Base-by-base conservation (phyloP, 1,140 invertebrate species). In the Bombus sylvicola region DNA sequence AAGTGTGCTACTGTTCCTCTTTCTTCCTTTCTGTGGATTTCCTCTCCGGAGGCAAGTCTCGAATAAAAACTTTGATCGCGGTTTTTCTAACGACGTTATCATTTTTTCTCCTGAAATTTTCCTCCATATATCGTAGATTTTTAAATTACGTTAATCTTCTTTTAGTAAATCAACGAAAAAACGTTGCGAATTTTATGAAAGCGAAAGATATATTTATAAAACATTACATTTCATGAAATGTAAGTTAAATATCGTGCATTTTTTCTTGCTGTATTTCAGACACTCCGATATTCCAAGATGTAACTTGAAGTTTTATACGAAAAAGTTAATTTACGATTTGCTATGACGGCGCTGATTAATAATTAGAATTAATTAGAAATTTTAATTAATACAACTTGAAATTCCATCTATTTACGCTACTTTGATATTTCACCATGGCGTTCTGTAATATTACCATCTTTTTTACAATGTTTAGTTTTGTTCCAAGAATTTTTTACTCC, bases 1-100 rank as follows among this genome's bases (percentile, higher is more conserved):
- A 94, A 94, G 85, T 80, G 78, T 80, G 79, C 86, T 92, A 93
- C 93, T 87, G 73, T 91, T 88, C 91, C 85, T 79, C 79, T n/a
- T 62, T 62, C 28, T 71, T 28, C 71, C 28, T 43, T 82, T 81
- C 66, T 81, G 22, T 28, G 15, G 22, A 34, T 79, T 80, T 89
- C 81, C 84, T 75, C n/a, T 62, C 31, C 3, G 34, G 28, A 25
- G 39, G 28, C 28, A 13, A 74, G 37, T 53, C 57, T 43, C 25
- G 3, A 72, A 37, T 22, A 22, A 81, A 81, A 31, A 22, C 28
- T 25, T 12, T 0, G 25, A 8, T 75, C 4, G 2, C 28, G 9
- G 3, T 37, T 39, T 13, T 37, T 15, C 39, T 2, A 41, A n/a
- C 69, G 69, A 8, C 12, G 5, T 41, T 41, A 10, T 71, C 37